Evolutionary conservation across 30 jellyfish, hydroid and myxozoan genomes (phyloP), one percentile per base, ranked within the genome.

Genomic region (Cassiopea xamachana): DNA sequence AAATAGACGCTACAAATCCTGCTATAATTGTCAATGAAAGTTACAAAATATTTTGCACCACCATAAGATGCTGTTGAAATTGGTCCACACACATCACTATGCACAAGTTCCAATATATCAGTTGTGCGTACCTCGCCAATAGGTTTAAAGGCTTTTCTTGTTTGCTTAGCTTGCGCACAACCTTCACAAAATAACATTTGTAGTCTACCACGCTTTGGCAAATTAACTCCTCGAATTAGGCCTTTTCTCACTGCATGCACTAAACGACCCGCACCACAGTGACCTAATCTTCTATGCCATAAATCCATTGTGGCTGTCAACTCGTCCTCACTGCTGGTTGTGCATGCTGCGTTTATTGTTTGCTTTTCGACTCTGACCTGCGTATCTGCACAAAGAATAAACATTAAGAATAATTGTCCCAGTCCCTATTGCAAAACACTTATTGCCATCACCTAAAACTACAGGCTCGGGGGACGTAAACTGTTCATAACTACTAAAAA

Each of bases 81-180:
- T 55, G 86, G 92, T 60, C 94, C 97, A 70, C 97, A 91, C 61
- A 91, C 97, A 75, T 91, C 97, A 78, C 92, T 75, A 79, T 84
- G 88, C 27, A 91, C 79, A 8, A 77, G 43, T 51, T 87, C 96
- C 79, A 84, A 76, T 45, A 83, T 55, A n/a, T 75, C 85, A 47
- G 69, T 69, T 9, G 95, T 74, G 12, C 64, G 12, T 55, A 55
- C 64, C 64, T 55, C 7, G 12, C 78, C 97, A 43, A 16, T 94
- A 10, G 64, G 64, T 3, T 55, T 55, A 72, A 80, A 89, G 64
- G 81, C 48, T 17, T 27, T 58, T 51, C 77, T 75, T 48, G 55
- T 48, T 46, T 80, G 87, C 73, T 80, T 89, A 51, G 94, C 96
- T 60, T 51, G 19, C 14, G 74, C 71, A 89, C 92, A 72, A 14